phyloP scores from a whole-genome alignment of 2,113 vertebrate species.

The Pristiophorus japonicus region DNA sequence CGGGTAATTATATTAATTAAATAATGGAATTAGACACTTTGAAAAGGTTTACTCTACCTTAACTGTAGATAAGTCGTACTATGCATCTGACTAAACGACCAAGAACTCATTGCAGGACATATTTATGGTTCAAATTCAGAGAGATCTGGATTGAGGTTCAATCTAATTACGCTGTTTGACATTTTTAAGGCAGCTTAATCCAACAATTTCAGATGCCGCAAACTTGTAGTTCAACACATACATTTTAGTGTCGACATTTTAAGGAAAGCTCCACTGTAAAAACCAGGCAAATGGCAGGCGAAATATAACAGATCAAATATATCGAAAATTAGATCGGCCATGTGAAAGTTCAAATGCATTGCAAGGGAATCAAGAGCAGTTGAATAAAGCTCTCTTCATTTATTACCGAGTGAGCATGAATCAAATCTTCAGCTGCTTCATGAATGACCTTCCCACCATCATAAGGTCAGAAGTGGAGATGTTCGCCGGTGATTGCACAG shows the following conservation, averaged over 20 bases:
- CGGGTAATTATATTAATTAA: constrained; percentile 16
- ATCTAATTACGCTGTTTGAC: not conserved
- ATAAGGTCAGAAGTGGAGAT: too few relatives aligned
- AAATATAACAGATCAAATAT: not conserved
- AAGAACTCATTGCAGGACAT: not conserved
- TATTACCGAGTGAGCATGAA: not conserved
- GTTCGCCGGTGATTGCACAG: too few relatives aligned
- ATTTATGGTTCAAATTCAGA: constrained; percentile 7
- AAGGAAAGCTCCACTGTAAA: not conserved
- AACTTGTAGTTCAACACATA: not conserved
- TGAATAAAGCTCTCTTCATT: not conserved
- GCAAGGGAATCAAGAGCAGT: not conserved
- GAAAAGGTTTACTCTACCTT: not conserved
- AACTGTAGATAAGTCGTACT: too few relatives aligned
- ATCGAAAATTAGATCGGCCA: not conserved
- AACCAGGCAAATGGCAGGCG: not conserved
- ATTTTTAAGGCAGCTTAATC: not conserved
- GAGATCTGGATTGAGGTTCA: not conserved
- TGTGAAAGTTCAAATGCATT: not conserved
- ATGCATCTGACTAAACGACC: not conserved
- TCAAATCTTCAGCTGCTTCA: too few relatives aligned
- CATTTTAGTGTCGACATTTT: not conserved
- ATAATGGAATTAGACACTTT: not conserved
- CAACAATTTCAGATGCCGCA: not conserved
- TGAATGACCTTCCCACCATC: too few relatives aligned